Percentiles rank a stretch among this genome's conserved stretches.
Conservation (phyloP, 2,888 invertebrate species). For the Heliconius erato region DNA sequence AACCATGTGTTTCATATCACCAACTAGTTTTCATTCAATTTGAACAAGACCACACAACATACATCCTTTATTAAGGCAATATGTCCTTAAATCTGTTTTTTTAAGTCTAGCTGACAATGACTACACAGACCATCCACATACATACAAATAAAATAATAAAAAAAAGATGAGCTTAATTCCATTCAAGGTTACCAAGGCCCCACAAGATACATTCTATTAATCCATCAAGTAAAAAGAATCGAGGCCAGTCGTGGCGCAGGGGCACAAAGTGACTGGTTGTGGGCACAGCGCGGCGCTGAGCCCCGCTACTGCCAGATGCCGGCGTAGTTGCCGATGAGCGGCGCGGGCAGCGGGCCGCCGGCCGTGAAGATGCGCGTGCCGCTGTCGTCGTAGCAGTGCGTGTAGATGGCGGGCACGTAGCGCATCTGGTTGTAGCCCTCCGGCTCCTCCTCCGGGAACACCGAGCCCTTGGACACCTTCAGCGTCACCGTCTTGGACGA, state of each 20-base stretch:
- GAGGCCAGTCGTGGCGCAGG: no score
- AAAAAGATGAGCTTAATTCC: no score
- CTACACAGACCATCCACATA: neutral
- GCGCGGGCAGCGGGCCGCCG: conserved; percentile 97
- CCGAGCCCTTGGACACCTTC: conserved; percentile 95
- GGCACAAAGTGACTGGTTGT: no score
- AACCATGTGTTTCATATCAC: no score
- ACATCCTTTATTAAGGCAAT: neutral
- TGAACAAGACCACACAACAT: neutral
- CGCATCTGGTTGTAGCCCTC: conserved; percentile 94
- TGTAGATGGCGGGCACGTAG: conserved; percentile 97
- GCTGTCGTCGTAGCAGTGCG: conserved; percentile 97
- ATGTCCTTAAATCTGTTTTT: neutral
- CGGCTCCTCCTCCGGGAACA: conserved; percentile 95
- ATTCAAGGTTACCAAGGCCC: no score
- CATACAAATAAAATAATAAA: no score
- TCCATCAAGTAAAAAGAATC: no score
- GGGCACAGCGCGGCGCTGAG: no score
- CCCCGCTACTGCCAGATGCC: conserved; percentile 93
- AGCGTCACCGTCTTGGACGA: conserved; percentile 94
- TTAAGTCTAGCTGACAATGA: neutral
- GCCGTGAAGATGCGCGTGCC: conserved; percentile 97
- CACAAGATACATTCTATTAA: no score
- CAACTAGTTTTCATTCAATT: neutral
- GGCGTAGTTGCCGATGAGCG: conserved; percentile 96